These are phyloP conservation scores for Vanessa atalanta DNA, from an alignment of 1,140 invertebrate species.

Conservation along the genomic window DNA sequence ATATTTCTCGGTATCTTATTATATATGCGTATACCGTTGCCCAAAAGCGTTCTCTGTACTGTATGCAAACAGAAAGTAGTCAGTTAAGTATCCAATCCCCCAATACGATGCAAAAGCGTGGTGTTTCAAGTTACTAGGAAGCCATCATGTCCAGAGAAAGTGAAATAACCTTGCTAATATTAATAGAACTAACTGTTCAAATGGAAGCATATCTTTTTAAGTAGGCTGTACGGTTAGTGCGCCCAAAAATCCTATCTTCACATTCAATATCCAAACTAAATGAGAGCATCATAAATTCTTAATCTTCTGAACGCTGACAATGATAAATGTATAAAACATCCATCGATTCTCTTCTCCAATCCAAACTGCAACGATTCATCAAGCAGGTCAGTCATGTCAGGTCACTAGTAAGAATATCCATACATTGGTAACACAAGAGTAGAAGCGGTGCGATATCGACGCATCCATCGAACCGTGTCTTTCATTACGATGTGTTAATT, in stretches of 20 bases:
- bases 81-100: no score
- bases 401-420: not conserved
- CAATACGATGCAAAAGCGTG: no score
- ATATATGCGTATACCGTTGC: no score
- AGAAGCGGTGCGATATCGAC: constrained; percentile 20
- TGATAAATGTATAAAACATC: not conserved
- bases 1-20: no score
- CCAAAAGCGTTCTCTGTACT: no score
- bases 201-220: not conserved
- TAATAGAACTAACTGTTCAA: no score
- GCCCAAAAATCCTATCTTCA: not conserved
- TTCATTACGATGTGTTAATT: constrained; percentile 32
- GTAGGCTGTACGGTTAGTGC: not conserved
- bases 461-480: constrained; percentile 22
- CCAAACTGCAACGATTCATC: not conserved
- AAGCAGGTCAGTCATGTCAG: constrained; percentile 11
- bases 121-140: no score
- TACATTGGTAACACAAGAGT: constrained; percentile 9
- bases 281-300: not conserved
- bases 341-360: not conserved
- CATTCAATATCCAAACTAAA: not conserved
- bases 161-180: no score
- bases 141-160: no score
- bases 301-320: not conserved
- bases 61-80: no score